Conservation (phyloP, 2,888 invertebrate species). For the Petrophora chlorosata region DNA sequence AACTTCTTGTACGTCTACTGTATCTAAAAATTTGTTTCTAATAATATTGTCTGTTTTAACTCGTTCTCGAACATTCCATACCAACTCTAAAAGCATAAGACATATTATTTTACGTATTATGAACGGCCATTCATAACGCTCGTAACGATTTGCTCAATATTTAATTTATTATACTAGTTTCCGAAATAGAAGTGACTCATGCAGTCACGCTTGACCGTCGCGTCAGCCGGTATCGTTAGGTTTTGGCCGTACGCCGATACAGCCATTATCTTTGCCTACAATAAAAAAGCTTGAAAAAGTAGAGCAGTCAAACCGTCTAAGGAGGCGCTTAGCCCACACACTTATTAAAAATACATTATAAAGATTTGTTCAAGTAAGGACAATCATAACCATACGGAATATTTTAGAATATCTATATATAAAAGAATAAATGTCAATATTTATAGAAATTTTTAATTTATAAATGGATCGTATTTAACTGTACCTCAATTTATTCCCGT, state of each 20-base stretch:
- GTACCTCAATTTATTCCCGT: too few species aligned
- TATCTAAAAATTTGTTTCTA: too few species aligned
- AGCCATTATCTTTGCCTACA: conserved; percentile 31
- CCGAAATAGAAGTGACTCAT: conserved; percentile 32
- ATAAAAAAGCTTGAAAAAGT: conserved; percentile 24
- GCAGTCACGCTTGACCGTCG: conserved; percentile 26
- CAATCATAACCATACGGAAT: too few species aligned
- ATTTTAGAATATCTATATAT: too few species aligned
- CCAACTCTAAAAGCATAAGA: not conserved
- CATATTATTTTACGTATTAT: not conserved
- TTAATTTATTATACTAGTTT: conserved; percentile 27
- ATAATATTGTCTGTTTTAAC: too few species aligned
- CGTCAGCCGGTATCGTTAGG: conserved; percentile 22
- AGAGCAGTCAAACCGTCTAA: not conserved
- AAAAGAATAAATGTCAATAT: too few species aligned
- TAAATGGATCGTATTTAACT: too few species aligned
- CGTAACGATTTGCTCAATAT: conserved; percentile 7
- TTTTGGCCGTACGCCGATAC: conserved; percentile 37
- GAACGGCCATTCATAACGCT: not conserved
- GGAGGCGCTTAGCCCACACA: too few species aligned
- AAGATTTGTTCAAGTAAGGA: too few species aligned
- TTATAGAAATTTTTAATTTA: too few species aligned
- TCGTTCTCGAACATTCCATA: not conserved
- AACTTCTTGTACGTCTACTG: too few species aligned
- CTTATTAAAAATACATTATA: too few species aligned